phyloP scores from a whole-genome alignment of 2,888 invertebrate species.

The Melieria crassipennis region DNA sequence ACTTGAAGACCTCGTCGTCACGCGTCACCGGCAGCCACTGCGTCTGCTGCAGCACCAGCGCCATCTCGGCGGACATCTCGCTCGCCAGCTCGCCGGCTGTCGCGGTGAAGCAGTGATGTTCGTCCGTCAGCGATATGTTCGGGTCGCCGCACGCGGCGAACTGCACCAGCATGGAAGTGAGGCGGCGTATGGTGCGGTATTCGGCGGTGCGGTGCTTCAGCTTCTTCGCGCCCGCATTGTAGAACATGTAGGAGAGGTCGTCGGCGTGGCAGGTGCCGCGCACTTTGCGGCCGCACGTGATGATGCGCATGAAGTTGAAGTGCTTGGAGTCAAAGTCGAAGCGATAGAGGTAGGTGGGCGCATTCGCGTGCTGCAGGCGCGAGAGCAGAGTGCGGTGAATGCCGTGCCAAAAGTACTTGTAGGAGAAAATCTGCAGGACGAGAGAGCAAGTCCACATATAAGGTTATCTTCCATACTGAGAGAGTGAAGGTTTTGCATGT shows the following conservation, averaged over 20 bases:
- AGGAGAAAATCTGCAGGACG: conserved; percentile 56
- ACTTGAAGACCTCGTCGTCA: conserved; percentile 55
- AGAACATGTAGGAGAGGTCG: conserved; percentile 64
- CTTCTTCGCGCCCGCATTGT: conserved; percentile 60
- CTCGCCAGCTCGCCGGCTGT: conserved; percentile 21
- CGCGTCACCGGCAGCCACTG: conserved; percentile 55
- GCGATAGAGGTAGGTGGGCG: conserved; percentile 62
- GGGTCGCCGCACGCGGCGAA: conserved; percentile 63
- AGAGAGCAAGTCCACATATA: no score
- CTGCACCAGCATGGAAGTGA: conserved; percentile 59
- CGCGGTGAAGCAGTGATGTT: conserved; percentile 12
- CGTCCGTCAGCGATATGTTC: conserved; percentile 50
- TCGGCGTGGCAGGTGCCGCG: conserved; percentile 65
- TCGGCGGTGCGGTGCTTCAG: conserved; percentile 58
- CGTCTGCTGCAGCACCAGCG: conserved; percentile 17
- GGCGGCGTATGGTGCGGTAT: conserved; percentile 60
- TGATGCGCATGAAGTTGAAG: conserved; percentile 62
- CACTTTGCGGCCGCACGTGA: conserved; percentile 61
- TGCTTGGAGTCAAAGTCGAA: conserved; percentile 65
- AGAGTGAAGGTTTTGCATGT: neutral
- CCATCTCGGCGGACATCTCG: conserved; percentile 15
- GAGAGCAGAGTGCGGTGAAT: conserved; percentile 62
- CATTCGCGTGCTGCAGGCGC: conserved; percentile 53
- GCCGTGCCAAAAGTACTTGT: conserved; percentile 65
- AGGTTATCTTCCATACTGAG: neutral